Evolutionary conservation across 2,797 vertebrate genomes (phyloP).

Genomic region (Brotogeris chrysoptera): DNA sequence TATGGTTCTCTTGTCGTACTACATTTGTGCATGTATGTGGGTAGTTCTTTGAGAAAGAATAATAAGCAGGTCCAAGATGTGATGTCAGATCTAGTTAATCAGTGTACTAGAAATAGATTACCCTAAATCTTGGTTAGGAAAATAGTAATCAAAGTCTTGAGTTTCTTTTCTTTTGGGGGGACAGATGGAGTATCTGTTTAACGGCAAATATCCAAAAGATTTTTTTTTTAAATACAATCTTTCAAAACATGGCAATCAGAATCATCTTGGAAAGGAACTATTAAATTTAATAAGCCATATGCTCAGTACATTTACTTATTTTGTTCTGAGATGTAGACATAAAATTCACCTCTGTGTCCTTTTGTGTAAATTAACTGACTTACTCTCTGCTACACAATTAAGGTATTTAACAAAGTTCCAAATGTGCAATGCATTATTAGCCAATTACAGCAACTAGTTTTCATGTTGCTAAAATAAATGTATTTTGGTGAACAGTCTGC

Average conservation of each 20-base stretch:
- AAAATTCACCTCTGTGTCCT: constrained; percentile 60
- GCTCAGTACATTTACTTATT: constrained; percentile 78
- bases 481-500: constrained; percentile 67
- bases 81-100: constrained; percentile 72
- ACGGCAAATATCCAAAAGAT: constrained; percentile 81
- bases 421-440: constrained; percentile 54
- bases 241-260: constrained; percentile 81
- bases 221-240: constrained; percentile 65
- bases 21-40: not conserved
- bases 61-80: constrained; percentile 48
- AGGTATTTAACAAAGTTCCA: constrained; percentile 66
- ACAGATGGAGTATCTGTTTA: constrained; percentile 80
- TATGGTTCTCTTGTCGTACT: not conserved
- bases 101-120: constrained; percentile 70
- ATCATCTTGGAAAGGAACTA: constrained; percentile 80
- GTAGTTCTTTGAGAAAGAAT: constrained; percentile 18
- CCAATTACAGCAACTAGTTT: constrained; percentile 46
- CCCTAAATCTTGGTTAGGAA: constrained; percentile 73
- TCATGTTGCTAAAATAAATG: constrained; percentile 58
- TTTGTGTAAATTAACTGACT: constrained; percentile 61
- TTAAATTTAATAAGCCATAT: constrained; percentile 84
- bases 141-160: constrained; percentile 78
- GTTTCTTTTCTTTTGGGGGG: constrained; percentile 72
- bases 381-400: constrained; percentile 58
- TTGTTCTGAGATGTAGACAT: constrained; percentile 64